Percentiles rank a stretch among this genome's conserved stretches.
Conservation (phyloP, 2,797 vertebrate genomes). For the Eleutherodactylus coqui region DNA sequence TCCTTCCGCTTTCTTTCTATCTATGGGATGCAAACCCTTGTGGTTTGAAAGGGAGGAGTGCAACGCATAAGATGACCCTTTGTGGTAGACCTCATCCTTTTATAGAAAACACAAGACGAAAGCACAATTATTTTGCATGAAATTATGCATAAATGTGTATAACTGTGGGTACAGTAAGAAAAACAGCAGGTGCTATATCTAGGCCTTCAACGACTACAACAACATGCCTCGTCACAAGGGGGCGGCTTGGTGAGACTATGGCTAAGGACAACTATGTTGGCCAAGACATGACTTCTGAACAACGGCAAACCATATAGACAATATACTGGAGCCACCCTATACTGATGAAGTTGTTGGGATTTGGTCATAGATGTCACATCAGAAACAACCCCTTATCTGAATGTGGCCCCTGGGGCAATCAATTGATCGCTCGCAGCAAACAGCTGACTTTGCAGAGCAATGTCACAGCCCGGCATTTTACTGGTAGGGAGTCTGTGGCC, state of each 20-base stretch:
- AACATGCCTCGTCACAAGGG: neutral
- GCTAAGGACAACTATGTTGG: neutral
- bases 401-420: too few species aligned
- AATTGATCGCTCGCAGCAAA: too few species aligned
- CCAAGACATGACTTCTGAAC: neutral
- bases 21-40: neutral
- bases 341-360: neutral
- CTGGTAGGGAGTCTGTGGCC: too few species aligned
- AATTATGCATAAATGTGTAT: neutral
- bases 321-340: too few species aligned
- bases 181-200: slow-evolving; percentile 14
- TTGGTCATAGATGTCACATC: neutral
- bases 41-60: too few species aligned
- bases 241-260: neutral
- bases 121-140: slow-evolving; percentile 31
- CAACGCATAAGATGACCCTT: neutral
- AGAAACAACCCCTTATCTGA: too few species aligned
- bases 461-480: too few species aligned
- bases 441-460: too few species aligned
- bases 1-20: neutral
- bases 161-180: neutral
- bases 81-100: neutral
- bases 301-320: neutral
- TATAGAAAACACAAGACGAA: slow-evolving; percentile 32
- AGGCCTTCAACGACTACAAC: neutral